Evolutionary conservation across 1,140 invertebrate species (phyloP).

Genomic region (Cylas formicarius): DNA sequence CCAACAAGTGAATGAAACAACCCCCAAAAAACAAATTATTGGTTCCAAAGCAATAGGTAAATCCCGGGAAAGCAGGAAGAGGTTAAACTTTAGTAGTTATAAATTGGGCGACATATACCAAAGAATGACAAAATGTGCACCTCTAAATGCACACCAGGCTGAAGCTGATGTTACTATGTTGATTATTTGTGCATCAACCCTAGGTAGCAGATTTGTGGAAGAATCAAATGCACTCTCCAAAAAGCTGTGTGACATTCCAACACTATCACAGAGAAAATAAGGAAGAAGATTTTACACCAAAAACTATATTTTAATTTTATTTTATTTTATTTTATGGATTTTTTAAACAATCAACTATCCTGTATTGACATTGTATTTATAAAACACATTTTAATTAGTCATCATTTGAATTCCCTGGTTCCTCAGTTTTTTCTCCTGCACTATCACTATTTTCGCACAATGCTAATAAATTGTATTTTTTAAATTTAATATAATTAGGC

Average conservation of each 20-base stretch:
- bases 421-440: too few species aligned
- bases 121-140: slow-evolving; percentile 42
- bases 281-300: too few species aligned
- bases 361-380: too few species aligned
- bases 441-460: too few species aligned
- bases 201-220: slow-evolving; percentile 47
- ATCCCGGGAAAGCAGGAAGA: slow-evolving; percentile 29
- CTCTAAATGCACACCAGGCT: slow-evolving; percentile 47
- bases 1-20: slow-evolving; percentile 43
- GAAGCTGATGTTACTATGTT: slow-evolving; percentile 54
- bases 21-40: slow-evolving; percentile 31
- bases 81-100: slow-evolving; percentile 35
- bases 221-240: slow-evolving; percentile 49
- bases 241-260: slow-evolving; percentile 28
- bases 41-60: slow-evolving; percentile 43
- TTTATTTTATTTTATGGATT: too few species aligned
- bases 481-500: slow-evolving; percentile 57
- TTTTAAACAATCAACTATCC: too few species aligned
- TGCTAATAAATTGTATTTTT: slow-evolving; percentile 61
- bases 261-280: too few species aligned
- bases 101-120: slow-evolving; percentile 48
- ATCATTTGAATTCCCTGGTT: slow-evolving; percentile 21
- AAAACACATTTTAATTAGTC: too few species aligned
- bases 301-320: too few species aligned
- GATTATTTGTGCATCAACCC: slow-evolving; percentile 47